Base-by-base conservation (phyloP, 2,888 invertebrate genomes). In the Hypomecis punctinalis region DNA sequence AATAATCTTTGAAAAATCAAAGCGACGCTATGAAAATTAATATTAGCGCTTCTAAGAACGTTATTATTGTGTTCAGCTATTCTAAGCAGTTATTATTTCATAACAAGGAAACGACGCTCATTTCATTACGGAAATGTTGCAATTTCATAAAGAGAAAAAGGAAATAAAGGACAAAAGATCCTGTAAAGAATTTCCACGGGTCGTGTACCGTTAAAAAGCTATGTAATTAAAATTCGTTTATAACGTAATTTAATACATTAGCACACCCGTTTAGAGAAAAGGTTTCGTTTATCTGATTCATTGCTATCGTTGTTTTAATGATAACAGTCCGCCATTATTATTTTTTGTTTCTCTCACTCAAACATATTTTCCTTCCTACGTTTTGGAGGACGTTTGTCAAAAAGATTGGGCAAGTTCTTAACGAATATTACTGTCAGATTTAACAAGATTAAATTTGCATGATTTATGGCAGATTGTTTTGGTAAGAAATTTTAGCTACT, bases 251-350 rank as follows among this genome's bases (percentile, higher is more conserved):
- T 83, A 77, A 75, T 56, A 79, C 81, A 81, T 81, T 81, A 81
- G 78, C 79, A 76, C 77, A 74, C 72, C 75, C 79, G 80, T 82
- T 83, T 76, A 76, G 73, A 74, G 75, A 71, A 77, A 80, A 79
- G 77, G 82, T 82, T 83, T 79, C 81, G 83, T 83, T 84, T 78
- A 71, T 81, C 76, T 86, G 82, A 89, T 88, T 88, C 84, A 89
- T 86, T 68, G 75, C 78, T 76, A 76, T 81, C 82, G 77, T 86
- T 83, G 77, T 80, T 81, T 81, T 85, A 86, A 88, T 81, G 84
- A 83, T 85, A 84, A 85, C 81, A 78, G 77, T 80, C 75, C 77
- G 70, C 73, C 71, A 76, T 78, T 83, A 13, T 39, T 79, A 80
- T 80, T 79, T 76, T 74, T 71, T 71, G 72, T 69, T 72, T 72